Evolutionary conservation across 2,113 vertebrate species (phyloP), one percentile per base, ranked within the genome.

Genomic region (Cebidichthys violaceus): DNA sequence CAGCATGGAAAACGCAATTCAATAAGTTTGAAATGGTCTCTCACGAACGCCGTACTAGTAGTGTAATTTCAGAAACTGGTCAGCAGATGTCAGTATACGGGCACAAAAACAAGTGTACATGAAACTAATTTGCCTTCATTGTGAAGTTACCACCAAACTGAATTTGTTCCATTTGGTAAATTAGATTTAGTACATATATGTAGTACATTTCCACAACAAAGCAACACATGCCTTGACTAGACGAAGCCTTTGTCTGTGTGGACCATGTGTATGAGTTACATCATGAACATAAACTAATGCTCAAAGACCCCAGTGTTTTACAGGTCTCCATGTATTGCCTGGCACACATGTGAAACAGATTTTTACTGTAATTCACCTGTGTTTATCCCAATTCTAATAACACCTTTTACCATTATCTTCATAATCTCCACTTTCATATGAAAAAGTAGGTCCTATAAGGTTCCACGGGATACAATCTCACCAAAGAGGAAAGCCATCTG

Each of bases 41-140:
- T 60, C 39, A 3, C 20, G 78, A 79, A 87, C 82, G 39, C 85
- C 80, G 78, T 91, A 88, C 27, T 43, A 0, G 1, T 13, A 2
- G 1, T 72, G 75, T 2, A 47, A 31, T 70, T 41, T 27, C 1
- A 3, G 33, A 17, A 17, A 54, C 0, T 29, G 4, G 4, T 71
- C 92, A 88, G 1, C 7, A 93, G 92, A 78, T 89, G 84, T 67
- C 87, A 77, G 77, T 64, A 82, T 22, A 62, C 0, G 13, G 50
- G 0, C 35, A 50, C 8, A 4, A 6, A 6, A 47, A 11, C n/a
- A 62, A 24, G 10, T 69, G 1, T 9, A 27, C 14, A 27, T 37
- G 14, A 24, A 24, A 22, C 47, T 70, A 3, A 17, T 17, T 37
- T 9, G 7, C 47, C 31, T 70, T n/a, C 2, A 2, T 70, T 35